Percentiles rank a stretch among this genome's conserved stretches.
These are phyloP conservation scores for Hephaestus fuliginosus DNA, from an alignment of 2,797 vertebrate species.

Conservation along the genomic window DNA sequence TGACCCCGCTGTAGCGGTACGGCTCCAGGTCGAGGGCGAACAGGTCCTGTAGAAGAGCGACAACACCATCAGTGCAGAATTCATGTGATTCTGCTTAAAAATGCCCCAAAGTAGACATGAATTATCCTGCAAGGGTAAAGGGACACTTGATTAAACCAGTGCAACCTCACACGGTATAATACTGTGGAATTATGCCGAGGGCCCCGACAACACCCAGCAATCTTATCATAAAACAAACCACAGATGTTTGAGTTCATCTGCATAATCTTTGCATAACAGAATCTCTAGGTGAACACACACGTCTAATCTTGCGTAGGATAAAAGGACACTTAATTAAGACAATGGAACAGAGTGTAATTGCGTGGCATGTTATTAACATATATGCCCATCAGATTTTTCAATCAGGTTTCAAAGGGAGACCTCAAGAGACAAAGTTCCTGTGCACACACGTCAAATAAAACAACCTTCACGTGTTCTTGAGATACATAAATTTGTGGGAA, in stretches of 20 bases:
- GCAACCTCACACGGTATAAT: conserved; percentile 28
- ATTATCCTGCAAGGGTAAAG: conserved; percentile 41
- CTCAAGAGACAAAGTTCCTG: not conserved
- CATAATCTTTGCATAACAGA: conserved; percentile 55
- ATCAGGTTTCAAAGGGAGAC: conserved; percentile 11
- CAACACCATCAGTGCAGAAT: conserved; percentile 4
- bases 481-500: not conserved
- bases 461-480: not conserved
- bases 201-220: conserved; percentile 48
- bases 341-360: conserved; percentile 19
- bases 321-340: conserved; percentile 44
- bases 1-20: conserved; percentile 97
- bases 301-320: conserved; percentile 21
- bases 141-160: conserved; percentile 55
- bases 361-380: not conserved
- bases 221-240: conserved; percentile 64
- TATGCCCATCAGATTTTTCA: conserved; percentile 7
- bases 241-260: conserved; percentile 61
- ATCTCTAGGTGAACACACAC: conserved; percentile 33
- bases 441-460: not conserved
- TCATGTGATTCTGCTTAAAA: not conserved
- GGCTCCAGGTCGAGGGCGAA: conserved; percentile 96
- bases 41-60: conserved; percentile 87
- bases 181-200: conserved; percentile 55
- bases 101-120: conserved; percentile 16